Base-by-base conservation (phyloP, 1,140 invertebrate species). In the Melanaphis sacchari region DNA sequence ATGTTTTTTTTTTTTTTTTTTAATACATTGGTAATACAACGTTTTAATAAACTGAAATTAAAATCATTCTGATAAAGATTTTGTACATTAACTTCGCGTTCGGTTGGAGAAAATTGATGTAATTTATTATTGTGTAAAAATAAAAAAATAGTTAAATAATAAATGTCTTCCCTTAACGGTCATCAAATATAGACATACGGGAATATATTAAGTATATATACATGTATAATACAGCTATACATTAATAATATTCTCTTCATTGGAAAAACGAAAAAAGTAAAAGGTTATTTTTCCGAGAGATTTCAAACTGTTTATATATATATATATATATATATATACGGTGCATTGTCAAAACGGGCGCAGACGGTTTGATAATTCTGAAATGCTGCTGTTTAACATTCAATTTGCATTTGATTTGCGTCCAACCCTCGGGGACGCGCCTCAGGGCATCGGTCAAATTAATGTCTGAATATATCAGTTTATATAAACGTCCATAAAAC, bases 391-490 rank as follows among this genome's bases (percentile, higher is more conserved):
- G 91, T 92, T 92, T 92, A 92, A 92, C 91, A 84, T 92, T 92
- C 91, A 92, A 92, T 92, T 92, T 92, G 91, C 91, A 93, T 93
- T 84, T 93, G 91, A 93, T 93, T 93, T 93, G 66, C 91, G 76
- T 41, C 18, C 81, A n/a, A 84, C 91, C 91, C 46, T 84, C 46
- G 24, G 91, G 91, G 91, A 84, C 91, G 46, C 76, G 81, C 91
- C 46, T 52, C 81, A 41, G 91, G 91, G 24, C 76, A 84, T 93
- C 49, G 91, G 91, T 93, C 91, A 52, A 93, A 93, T 93, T 93
- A 84, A 84, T 38, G 91, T 93, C 89, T 84, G 91, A 52, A 93
- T 52, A 90, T 54, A 59, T 90, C 89, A 90, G 52, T 90, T 90
- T 90, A 66, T 59, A 66, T 40, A 66, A 41, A 90, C 52, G 52